Evolutionary conservation across 2,888 invertebrate species (phyloP), one percentile per base, ranked within the genome.

Genomic region (Quadroppia sp.): DNA sequence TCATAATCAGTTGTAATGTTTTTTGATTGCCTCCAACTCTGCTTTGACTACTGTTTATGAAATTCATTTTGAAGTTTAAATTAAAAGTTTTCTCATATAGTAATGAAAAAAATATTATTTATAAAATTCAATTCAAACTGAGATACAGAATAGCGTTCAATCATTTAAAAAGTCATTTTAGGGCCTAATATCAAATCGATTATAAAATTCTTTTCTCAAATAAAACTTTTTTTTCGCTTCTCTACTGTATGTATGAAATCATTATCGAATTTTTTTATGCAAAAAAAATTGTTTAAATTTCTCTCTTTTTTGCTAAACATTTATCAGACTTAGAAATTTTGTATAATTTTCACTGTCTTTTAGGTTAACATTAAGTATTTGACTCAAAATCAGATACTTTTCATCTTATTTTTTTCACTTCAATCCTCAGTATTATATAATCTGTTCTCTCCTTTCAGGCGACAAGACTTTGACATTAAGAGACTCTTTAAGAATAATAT

Each of bases 391-490:
- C 32, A 23, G 20, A 23, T 56, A 15, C 23, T 17, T 20, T 11
- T 56, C 23, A 23, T 32, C 32, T 28, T 25, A 28, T 61, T n/a
- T 13, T 15, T 32, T 32, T 61, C 6, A 56, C 32, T 61, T 61
- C 61, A 61, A 61, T 61, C 30, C 61, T 61, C 23, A 32, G 32
- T n/a, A n/a, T n/a, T n/a, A n/a, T 61, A 61, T 30, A 61, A 32
- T 61, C 32, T 61, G 30, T 61, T 61, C 15, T 48, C 15, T 23
- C 7, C 32, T 61, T 32, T 61, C 61, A 61, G 11, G 32, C 53
- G 61, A 61, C 61, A 61, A 61, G 61, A 61, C 32, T 61, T 61
- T 61, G 61, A 61, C 61, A 61, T 61, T 61, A 61, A 61, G 61
- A 61, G 61, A 32, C 30, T 36, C 61, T 50, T 20, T 20, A 50